Base-by-base conservation (phyloP, 2,888 invertebrate genomes). In the Conus canariensis region DNA sequence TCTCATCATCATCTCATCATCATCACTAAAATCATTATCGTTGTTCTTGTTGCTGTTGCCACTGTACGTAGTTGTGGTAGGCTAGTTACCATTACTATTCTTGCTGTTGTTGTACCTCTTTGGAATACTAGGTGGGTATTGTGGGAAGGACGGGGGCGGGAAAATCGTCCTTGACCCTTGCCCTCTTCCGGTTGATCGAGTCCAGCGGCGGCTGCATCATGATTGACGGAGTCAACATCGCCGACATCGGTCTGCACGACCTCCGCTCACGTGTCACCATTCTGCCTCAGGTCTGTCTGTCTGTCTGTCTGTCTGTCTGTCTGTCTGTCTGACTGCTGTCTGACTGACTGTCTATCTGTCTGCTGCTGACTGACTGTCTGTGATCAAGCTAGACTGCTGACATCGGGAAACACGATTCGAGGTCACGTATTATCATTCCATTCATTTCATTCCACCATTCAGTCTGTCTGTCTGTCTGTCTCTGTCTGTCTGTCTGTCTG, bases 211-310 rank as follows among this genome's bases (percentile, higher is more conserved):
- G 87, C 58, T 87, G 87, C 74, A 87, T 87, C 87, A 87, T 87
- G 87, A 87, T 87, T 12, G 87, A 87, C 58, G 87, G 87, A 4
- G 74, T 87, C 74, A 74, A 87, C 87, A 58, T 87, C 14, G 87
- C 87, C n/a, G 87, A 87, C 87, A 87, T 87, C 25, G 87, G 87
- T 4, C 87, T 87, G 56, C 87, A 87, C n/a, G 87, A 87, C 58
- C 87, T 87, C n/a, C 19, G 87, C 16, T 87, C 87, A 9, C 25
- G 87, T 8, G 64, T 87, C 74, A 87, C 87, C 74, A 87, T 87
- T 19, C 87, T 87, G 70, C 87, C 87, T 12, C 87, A 87, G 87
- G 87, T 87, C 25, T 5, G 85, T 60, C 22, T 19, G 82, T 74
- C 74, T 74, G 74, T 25, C 74, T 74, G 74, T n/a, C 10, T 74